Evolutionary conservation across 1,140 invertebrate genomes (phyloP).

Genomic region (Camponotus pennsylvanicus): DNA sequence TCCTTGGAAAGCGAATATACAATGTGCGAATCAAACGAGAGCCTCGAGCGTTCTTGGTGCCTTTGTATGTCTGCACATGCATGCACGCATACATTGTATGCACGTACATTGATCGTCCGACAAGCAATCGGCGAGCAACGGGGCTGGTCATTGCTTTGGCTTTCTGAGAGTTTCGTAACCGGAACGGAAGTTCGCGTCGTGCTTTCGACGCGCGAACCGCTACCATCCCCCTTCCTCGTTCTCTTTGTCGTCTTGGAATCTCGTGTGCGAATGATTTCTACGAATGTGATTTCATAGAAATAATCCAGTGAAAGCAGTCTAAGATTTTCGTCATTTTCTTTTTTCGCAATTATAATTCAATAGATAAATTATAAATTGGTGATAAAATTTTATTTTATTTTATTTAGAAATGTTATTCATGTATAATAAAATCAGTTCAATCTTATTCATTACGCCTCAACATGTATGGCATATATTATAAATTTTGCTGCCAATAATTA

Average conservation of each 20-base stretch:
- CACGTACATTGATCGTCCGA: neutral
- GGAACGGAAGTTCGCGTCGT: conserved; percentile 35
- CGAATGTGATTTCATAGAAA: conserved; percentile 5
- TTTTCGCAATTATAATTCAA: too few species aligned
- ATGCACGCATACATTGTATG: neutral
- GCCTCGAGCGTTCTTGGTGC: conserved; percentile 20
- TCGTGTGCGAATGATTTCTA: neutral
- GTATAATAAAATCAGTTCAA: neutral
- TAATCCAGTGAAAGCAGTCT: neutral
- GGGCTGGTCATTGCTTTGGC: conserved; percentile 31
- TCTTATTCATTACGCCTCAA: neutral
- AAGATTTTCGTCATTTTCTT: too few species aligned
- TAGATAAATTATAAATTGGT: too few species aligned
- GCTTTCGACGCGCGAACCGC: conserved; percentile 41
- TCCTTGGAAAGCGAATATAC: conserved; percentile 48
- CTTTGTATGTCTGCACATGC: neutral
- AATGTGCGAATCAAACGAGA: conserved; percentile 31
- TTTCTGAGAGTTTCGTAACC: conserved; percentile 61
- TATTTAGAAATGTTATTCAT: neutral
- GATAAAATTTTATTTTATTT: neutral
- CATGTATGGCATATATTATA: neutral
- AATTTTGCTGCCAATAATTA: neutral
- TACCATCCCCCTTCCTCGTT: neutral
- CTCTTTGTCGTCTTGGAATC: neutral
- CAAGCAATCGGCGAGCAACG: neutral